Evolutionary conservation across 2,888 invertebrate species (phyloP).

Genomic region (Agrilus cyanescens): DNA sequence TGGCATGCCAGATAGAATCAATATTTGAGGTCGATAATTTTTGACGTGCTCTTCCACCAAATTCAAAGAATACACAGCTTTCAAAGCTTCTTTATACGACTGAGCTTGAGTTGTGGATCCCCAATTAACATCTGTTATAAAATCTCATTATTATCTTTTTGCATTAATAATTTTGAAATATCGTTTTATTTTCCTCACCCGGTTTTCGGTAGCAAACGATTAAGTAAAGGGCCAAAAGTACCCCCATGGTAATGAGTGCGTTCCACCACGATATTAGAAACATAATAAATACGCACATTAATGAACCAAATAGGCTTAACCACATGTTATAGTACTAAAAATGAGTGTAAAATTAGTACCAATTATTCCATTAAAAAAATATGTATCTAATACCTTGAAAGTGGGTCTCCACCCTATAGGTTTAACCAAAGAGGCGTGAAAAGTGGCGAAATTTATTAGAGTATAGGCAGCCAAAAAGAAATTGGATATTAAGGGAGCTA

Average conservation of each 20-base stretch:
- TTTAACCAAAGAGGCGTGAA: constrained; percentile 82
- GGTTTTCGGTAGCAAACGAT: constrained; percentile 91
- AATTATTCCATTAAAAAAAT: no score
- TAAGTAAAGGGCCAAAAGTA: constrained; percentile 74
- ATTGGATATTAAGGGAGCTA: constrained; percentile 86
- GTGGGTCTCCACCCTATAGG: constrained; percentile 88
- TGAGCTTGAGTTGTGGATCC: constrained; percentile 97
- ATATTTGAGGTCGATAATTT: constrained; percentile 75
- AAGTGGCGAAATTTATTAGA: constrained; percentile 87
- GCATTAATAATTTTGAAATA: neutral
- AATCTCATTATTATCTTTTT: constrained; percentile 7
- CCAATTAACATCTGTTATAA: constrained; percentile 85
- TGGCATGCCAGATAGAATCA: constrained; percentile 84
- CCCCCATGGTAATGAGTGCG: constrained; percentile 76
- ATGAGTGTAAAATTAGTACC: neutral
- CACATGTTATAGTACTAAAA: constrained; percentile 87
- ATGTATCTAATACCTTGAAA: constrained; percentile 50
- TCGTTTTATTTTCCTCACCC: constrained; percentile 41
- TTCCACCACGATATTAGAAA: constrained; percentile 92
- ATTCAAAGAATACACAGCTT: constrained; percentile 78
- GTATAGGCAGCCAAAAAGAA: constrained; percentile 91
- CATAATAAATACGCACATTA: constrained; percentile 84
- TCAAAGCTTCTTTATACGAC: constrained; percentile 84
- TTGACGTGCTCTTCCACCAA: constrained; percentile 93
- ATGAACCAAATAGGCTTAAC: constrained; percentile 75